Percentiles rank a stretch among this genome's conserved stretches.
phyloP scores from a whole-genome alignment of 1,140 invertebrate species.

The Bathynomus jamesi region DNA sequence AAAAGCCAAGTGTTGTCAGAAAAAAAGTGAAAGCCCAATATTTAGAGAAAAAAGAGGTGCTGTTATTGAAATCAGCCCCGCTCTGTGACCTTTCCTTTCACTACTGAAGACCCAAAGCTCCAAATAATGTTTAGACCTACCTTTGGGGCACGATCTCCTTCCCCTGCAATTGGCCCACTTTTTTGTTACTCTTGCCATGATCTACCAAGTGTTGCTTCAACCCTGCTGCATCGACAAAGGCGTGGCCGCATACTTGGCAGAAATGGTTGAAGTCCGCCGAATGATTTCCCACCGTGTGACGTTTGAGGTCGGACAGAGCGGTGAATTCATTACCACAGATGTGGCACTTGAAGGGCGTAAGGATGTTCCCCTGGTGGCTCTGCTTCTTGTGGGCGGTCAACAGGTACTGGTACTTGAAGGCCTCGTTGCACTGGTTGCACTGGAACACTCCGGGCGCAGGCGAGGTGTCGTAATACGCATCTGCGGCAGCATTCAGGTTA shows the following conservation, averaged over 20 bases:
- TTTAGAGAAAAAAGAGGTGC: too few relatives aligned
- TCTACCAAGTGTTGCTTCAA: not conserved
- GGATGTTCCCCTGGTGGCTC: slow-evolving; percentile 16
- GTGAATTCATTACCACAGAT: slow-evolving; percentile 18
- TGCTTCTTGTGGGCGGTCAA: slow-evolving; percentile 29
- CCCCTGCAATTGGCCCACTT: not conserved
- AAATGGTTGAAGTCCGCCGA: slow-evolving; percentile 4
- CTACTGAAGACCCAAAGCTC: too few relatives aligned
- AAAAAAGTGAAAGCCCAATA: too few relatives aligned
- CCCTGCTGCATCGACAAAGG: not conserved
- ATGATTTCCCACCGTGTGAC: slow-evolving; percentile 21
- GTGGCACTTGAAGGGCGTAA: slow-evolving; percentile 17
- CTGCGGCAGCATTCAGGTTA: not conserved
- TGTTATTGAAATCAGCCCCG: too few relatives aligned
- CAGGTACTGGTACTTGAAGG: slow-evolving; percentile 33
- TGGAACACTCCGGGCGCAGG: slow-evolving; percentile 21
- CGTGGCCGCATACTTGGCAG: slow-evolving; percentile 18
- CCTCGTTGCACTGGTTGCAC: slow-evolving; percentile 29
- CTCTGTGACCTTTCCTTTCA: too few relatives aligned
- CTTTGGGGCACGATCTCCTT: slow-evolving; percentile 18
- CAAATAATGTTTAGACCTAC: too few relatives aligned
- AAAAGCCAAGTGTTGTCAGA: too few relatives aligned
- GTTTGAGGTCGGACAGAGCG: slow-evolving; percentile 17
- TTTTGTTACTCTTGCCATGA: not conserved
- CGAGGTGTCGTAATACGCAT: not conserved